Base-by-base conservation (phyloP, 2,888 invertebrate genomes). In the Emmelina monodactyla region DNA sequence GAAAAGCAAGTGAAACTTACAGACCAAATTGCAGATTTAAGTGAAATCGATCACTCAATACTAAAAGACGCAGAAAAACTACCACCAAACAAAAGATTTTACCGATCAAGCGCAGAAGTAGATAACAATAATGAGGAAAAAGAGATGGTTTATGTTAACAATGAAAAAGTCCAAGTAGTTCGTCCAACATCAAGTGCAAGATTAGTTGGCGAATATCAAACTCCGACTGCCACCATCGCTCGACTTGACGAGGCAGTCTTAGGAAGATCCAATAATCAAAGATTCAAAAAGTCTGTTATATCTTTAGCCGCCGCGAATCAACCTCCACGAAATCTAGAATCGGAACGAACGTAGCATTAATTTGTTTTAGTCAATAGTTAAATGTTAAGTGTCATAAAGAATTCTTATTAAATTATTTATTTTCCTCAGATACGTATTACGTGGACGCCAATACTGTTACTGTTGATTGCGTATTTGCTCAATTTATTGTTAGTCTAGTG, bases 61-160 rank as follows among this genome's bases (percentile, higher is more conserved):
- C 28, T 53, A 6, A 53, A 44, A 37, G 56, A 58, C 19, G 46
- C 54, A 6, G 53, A 53, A 40, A 49, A 54, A 32, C 44, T 49
- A 11, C 55, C 63, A 2, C 65, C 73, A 32, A 55, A 72, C 0
- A 63, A 51, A 49, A 54, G 78, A 35, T 65, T 76, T 43, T 68
- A 76, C 19, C 61, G 78, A 55, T 78, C 79, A 2, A 78, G 78
- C 35, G 66, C 63, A 3, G 78, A 79, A 47, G n/a, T n/a, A n/a
- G n/a, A n/a, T n/a, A n/a, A n/a, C n/a, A 62, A 47, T 34, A 43
- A 41, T 34, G 50, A 55, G 33, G 52, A 56, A 0, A 62, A 55
- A 49, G 72, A 76, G 49, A 65, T 70, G 48, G 50, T 58, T 35
- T 42, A 65, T 31, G 50, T 73, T 1, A 73, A 75, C 42, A 68